These are phyloP conservation scores for Campoplex nolae DNA, from an alignment of 2,888 invertebrate genomes.

Conservation along the genomic window DNA sequence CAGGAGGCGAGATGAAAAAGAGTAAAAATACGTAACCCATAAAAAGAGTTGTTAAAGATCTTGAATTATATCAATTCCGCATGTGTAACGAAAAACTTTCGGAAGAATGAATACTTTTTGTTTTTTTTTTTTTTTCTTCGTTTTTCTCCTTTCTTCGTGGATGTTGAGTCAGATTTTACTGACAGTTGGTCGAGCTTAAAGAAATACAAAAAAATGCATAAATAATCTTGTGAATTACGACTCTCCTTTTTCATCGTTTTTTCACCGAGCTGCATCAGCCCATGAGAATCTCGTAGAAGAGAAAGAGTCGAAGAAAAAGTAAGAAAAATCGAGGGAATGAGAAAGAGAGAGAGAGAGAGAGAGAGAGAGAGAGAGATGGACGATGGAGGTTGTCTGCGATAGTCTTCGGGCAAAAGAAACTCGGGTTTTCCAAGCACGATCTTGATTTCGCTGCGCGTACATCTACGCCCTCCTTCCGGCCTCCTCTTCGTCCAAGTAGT, in stretches of 20 bases:
- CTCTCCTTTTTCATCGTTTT: conserved; percentile 26
- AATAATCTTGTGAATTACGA: conserved; percentile 45
- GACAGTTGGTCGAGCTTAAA: background rate
- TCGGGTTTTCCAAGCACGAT: conserved; percentile 69
- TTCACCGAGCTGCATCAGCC: conserved; percentile 37
- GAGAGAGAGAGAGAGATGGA: conserved; percentile 25
- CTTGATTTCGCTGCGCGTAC: conserved; percentile 68
- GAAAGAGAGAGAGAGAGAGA: conserved; percentile 18
- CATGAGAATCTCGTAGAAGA: conserved; percentile 17
- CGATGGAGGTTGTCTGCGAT: conserved; percentile 39
- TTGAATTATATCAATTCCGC: background rate
- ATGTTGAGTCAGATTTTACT: background rate
- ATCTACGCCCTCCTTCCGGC: conserved; percentile 54
- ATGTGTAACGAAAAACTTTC: background rate
- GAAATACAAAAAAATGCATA: conserved; percentile 38
- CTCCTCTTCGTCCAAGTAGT: conserved; percentile 28
- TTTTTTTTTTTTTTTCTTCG: no score
- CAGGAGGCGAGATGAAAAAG: background rate
- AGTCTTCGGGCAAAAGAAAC: conserved; percentile 63
- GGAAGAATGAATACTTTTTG: background rate
- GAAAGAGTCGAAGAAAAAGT: background rate
- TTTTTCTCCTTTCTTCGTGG: background rate
- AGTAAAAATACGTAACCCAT: background rate
- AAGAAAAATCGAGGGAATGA: background rate
- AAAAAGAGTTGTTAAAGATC: background rate